Evolutionary conservation across 2,113 vertebrate species (phyloP).

Genomic region (Neogale vison): DNA sequence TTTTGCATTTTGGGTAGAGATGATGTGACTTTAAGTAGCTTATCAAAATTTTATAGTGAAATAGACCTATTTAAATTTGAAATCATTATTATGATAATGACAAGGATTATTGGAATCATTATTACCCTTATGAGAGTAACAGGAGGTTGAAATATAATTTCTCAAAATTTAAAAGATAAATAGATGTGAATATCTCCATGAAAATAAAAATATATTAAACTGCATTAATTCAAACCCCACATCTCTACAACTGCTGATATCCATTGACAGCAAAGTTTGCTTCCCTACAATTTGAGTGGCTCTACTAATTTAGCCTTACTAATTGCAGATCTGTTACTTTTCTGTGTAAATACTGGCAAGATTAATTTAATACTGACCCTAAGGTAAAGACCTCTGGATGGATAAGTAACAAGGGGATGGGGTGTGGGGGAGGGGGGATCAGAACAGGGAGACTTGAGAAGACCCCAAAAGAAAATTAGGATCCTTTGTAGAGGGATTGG

Average conservation of each 20-base stretch:
- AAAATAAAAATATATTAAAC: neutral
- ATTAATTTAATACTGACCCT: neutral
- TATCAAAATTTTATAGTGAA: neutral
- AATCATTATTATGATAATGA: neutral
- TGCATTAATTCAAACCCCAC: neutral
- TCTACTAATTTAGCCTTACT: neutral
- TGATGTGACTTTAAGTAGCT: neutral
- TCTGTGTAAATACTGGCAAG: neutral
- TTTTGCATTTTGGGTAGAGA: neutral
- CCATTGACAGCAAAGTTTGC: neutral
- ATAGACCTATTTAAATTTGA: neutral
- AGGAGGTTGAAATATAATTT: neutral
- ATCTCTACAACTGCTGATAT: neutral
- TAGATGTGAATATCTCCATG: neutral
- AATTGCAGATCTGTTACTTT: neutral
- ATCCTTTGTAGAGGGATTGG: neutral
- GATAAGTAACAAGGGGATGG: neutral
- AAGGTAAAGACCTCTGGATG: neutral
- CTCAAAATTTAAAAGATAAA: neutral
- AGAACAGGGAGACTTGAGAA: neutral
- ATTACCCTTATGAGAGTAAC: neutral
- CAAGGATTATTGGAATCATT: neutral
- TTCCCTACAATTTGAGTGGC: neutral
- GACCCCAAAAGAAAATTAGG: neutral
- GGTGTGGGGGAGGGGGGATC: fast-evolving